Percentiles rank a stretch among this genome's conserved stretches.
Evolutionary conservation across 2,113 vertebrate species (phyloP).

Genomic region (Aspidoscelis tigris): DNA sequence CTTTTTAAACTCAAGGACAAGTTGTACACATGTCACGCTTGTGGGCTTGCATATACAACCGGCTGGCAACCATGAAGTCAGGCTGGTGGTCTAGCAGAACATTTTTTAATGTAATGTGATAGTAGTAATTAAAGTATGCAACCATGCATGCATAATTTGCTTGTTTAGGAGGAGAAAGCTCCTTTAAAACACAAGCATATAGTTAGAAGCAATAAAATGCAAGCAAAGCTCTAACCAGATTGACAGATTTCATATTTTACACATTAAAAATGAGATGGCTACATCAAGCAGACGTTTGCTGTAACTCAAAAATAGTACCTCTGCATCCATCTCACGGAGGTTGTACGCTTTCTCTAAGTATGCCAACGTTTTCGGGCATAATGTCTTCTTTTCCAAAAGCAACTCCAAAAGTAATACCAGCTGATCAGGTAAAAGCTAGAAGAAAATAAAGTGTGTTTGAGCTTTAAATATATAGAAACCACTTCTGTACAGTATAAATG

Average conservation of each 20-base stretch:
- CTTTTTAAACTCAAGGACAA: neutral
- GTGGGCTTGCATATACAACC: too few species aligned
- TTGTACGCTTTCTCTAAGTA: constrained; percentile 80
- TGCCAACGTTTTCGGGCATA: constrained; percentile 75
- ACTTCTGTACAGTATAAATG: constrained; percentile 31
- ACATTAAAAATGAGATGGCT: neutral
- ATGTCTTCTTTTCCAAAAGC: constrained; percentile 84
- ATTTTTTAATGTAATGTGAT: neutral
- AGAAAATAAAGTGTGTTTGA: constrained; percentile 59
- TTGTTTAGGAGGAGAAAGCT: neutral
- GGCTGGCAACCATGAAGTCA: too few species aligned
- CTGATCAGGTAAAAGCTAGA: constrained; percentile 90
- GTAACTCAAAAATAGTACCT: constrained; percentile 76
- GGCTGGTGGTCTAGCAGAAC: too few species aligned
- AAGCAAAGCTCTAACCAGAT: neutral
- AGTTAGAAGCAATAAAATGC: neutral
- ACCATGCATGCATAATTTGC: neutral
- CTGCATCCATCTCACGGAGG: constrained; percentile 86
- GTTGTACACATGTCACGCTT: too few species aligned
- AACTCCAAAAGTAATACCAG: constrained; percentile 91
- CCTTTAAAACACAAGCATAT: neutral
- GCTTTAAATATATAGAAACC: constrained; percentile 12
- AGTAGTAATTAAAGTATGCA: neutral
- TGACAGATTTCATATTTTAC: neutral
- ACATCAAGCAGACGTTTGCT: too few species aligned